phyloP scores from a whole-genome alignment of 37 sponge, comb jelly and placozoan species.

The Chondrilla cf. caribensis region DNA sequence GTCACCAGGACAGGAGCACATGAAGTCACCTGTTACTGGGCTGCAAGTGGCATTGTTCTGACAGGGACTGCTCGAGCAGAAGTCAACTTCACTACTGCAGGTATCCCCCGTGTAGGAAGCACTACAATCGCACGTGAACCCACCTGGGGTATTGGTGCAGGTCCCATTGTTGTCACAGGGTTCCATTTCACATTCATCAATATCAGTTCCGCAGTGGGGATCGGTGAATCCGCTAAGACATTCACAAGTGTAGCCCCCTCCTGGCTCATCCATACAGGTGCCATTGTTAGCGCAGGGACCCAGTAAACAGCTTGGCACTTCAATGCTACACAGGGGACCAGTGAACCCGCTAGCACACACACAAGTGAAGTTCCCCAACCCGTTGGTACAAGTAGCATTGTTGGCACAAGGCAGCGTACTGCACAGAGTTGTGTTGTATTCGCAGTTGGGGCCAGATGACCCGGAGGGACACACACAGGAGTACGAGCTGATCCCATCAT shows the following conservation, averaged over 20 bases:
- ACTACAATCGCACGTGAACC: slow-evolving; percentile 19
- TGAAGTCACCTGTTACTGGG: not conserved
- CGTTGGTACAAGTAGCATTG: slow-evolving; percentile 45
- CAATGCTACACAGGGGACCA: slow-evolving; percentile 36
- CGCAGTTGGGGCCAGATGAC: slow-evolving; percentile 34
- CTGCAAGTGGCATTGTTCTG: slow-evolving; percentile 28
- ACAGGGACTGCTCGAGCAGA: slow-evolving; percentile 26
- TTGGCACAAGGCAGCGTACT: slow-evolving; percentile 48
- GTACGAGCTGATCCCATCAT: slow-evolving; percentile 6
- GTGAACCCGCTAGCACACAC: slow-evolving; percentile 63
- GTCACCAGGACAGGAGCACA: slow-evolving; percentile 15
- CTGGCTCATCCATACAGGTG: slow-evolving; percentile 39
- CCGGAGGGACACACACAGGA: slow-evolving; percentile 47
- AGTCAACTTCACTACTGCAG: slow-evolving; percentile 12
- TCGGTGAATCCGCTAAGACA: slow-evolving; percentile 22
- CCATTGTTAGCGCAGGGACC: slow-evolving; percentile 49
- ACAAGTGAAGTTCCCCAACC: slow-evolving; percentile 23
- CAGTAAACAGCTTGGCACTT: slow-evolving; percentile 51
- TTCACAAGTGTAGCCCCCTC: slow-evolving; percentile 5
- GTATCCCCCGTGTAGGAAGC: slow-evolving; percentile 29
- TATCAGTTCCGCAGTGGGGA: slow-evolving; percentile 13
- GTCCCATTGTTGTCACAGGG: slow-evolving; percentile 36
- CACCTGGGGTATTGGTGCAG: slow-evolving; percentile 20
- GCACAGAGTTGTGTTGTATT: slow-evolving; percentile 23
- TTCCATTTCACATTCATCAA: slow-evolving; percentile 26